Evolutionary conservation across 2,113 vertebrate genomes (phyloP).

Genomic region (Rattus rattus): DNA sequence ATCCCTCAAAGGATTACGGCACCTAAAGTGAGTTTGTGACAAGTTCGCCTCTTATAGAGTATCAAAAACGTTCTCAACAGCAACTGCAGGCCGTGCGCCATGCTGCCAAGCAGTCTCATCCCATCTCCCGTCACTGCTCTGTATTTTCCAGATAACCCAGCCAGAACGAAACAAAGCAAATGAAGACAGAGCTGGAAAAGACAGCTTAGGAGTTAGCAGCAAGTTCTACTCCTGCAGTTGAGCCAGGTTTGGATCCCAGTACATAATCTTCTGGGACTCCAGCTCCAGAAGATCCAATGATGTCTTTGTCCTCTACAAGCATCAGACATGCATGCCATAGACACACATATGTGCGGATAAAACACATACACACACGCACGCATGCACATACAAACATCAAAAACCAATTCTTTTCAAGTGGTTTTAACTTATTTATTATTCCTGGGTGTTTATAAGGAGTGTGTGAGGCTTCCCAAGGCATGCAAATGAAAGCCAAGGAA

Average conservation of each 20-base stretch:
- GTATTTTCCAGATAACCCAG: not conserved
- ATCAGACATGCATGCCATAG: not conserved
- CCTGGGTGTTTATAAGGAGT: not conserved
- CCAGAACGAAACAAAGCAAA: not conserved
- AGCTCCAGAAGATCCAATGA: not conserved
- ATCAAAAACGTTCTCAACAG: not conserved
- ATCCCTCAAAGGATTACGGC: not conserved
- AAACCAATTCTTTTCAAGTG: not conserved
- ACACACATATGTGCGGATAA: not conserved
- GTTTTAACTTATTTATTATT: not conserved
- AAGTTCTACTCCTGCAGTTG: not conserved
- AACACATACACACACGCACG: not conserved
- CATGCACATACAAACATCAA: not conserved
- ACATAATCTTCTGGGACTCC: too few relatives aligned
- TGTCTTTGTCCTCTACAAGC: too few relatives aligned
- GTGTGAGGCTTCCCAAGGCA: not conserved
- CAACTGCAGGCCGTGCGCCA: not conserved
- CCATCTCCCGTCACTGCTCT: accelerated
- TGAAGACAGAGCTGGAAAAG: not conserved
- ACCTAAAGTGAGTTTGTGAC: too few relatives aligned
- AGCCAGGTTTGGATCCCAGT: not conserved
- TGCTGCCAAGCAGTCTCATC: accelerated
- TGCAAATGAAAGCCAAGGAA: too few relatives aligned
- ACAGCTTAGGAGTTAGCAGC: not conserved
- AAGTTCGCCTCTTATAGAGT: not conserved